Base-by-base conservation (phyloP, 2,797 vertebrate species). In the Brotula barbata region DNA sequence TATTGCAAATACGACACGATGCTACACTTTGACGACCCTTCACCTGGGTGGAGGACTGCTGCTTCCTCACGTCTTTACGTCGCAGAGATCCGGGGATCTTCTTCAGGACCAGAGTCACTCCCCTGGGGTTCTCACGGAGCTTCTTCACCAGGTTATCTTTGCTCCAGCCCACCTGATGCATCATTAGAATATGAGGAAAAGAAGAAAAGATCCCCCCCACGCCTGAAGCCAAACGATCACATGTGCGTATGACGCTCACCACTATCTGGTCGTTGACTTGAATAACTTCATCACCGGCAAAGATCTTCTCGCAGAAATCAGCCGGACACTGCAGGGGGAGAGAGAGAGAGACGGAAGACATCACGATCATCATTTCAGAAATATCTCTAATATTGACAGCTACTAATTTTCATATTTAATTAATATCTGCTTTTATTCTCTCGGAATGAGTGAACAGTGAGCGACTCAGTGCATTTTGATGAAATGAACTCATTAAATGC, bases 221-320 rank as follows among this genome's bases (percentile, higher is more conserved):
- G n/a, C n/a, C n/a, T n/a, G n/a, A n/a, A n/a, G n/a, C n/a, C n/a
- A n/a, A n/a, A n/a, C n/a, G n/a, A n/a, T n/a, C n/a, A n/a, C n/a
- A n/a, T n/a, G n/a, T n/a, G n/a, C n/a, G n/a, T n/a, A n/a, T n/a
- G n/a, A 14, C 51, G 87, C 96, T 95, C 82, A 99, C 97, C 93
- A 99, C 97, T 21, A 96, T 94, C 81, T 96, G 95, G 75, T 92
- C 87, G 0, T 98, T 96, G 80, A 98, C 92, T 88, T 98, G 90
- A 71, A 98, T 87, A 7, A 99, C 93, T 84, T 99, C 97, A 17
- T 99, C 97, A 25, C 95, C 97, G 0, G 92, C 90, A 62, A 95
- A 84, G 73, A 98, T 82, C 57, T 78, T 89, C 19, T 87, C 81
- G 50, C 50, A 85, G 1, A 86, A 76, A 20, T 90, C 86, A 1